Conservation (phyloP, 2,797 vertebrate genomes). For the Neoniphon sammara region DNA sequence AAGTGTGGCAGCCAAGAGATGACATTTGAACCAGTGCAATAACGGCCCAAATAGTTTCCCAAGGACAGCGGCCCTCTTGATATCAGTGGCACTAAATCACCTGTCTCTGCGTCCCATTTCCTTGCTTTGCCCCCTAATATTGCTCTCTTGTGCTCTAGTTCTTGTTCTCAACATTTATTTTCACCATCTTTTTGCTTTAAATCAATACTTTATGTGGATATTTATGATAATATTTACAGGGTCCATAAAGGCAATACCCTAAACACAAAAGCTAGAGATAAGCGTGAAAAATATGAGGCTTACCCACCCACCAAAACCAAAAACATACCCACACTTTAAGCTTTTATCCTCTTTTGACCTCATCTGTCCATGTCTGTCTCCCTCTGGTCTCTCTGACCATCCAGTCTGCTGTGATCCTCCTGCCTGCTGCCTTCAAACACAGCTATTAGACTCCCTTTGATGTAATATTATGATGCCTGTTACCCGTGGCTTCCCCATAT, state of each 20-base stretch:
- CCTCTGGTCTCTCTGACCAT: background rate
- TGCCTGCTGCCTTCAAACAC: conserved; percentile 3
- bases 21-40: background rate
- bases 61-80: background rate
- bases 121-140: background rate
- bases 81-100: background rate
- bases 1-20: background rate
- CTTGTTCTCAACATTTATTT: no score
- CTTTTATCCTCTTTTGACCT: conserved; percentile 2
- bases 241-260: background rate
- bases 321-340: background rate
- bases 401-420: background rate
- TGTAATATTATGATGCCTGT: conserved; percentile 24
- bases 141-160: background rate
- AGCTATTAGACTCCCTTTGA: conserved; percentile 2
- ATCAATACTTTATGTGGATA: no score
- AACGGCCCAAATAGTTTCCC: conserved; percentile 7
- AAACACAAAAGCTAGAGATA: background rate
- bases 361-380: background rate
- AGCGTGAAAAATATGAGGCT: background rate
- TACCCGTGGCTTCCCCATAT: conserved; percentile 1
- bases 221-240: background rate
- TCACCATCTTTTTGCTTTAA: no score
- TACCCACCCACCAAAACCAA: no score
- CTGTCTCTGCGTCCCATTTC: conserved; percentile 6